These are phyloP conservation scores for Dryoscopus gambensis DNA, from an alignment of 2,113 vertebrate species.

Conservation along the genomic window DNA sequence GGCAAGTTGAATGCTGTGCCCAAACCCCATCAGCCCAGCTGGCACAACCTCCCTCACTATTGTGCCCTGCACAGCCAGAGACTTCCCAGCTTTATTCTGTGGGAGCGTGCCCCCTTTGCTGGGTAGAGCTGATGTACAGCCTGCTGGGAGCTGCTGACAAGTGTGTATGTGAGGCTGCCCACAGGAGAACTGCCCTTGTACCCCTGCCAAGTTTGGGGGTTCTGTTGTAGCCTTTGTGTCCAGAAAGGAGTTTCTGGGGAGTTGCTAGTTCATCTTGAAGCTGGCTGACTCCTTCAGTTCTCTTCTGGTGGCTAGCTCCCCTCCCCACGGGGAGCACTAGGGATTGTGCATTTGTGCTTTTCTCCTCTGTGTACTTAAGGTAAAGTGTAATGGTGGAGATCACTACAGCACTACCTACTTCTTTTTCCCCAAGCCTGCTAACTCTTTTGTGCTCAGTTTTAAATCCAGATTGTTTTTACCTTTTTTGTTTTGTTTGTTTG, in stretches of 20 bases:
- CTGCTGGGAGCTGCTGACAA: background rate
- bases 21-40: background rate
- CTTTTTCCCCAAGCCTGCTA: background rate
- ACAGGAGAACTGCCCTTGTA: background rate
- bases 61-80: background rate
- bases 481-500: background rate
- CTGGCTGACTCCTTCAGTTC: background rate
- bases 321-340: background rate
- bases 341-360: background rate
- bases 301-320: background rate
- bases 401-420: background rate
- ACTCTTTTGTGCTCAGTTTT: background rate
- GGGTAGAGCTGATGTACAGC: background rate
- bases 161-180: fast-evolving
- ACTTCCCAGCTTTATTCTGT: background rate
- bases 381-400: background rate
- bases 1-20: background rate
- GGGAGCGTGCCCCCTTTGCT: background rate
- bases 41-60: background rate
- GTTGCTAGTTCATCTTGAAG: background rate
- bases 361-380: background rate
- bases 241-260: background rate
- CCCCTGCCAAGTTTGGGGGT: background rate
- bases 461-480: background rate
- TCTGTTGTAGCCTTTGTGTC: background rate